These are phyloP conservation scores for Halictus rubicundus DNA, from an alignment of 1,140 invertebrate species.

Conservation along the genomic window DNA sequence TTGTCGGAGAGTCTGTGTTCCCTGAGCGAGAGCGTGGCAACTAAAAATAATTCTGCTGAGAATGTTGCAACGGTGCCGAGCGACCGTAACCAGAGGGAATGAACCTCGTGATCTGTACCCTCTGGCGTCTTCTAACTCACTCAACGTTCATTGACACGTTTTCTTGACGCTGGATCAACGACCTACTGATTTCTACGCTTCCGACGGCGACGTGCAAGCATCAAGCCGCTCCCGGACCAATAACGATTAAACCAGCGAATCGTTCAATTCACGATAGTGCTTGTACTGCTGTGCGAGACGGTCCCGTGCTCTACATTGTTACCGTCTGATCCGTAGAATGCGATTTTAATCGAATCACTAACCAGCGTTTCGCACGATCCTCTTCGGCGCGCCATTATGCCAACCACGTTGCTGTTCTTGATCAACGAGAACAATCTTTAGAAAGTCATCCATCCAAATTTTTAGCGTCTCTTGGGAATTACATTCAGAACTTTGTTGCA, in stretches of 20 bases:
- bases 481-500: too few species aligned
- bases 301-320: not conserved
- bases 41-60: conserved; percentile 6
- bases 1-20: not conserved
- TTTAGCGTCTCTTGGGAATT: too few species aligned
- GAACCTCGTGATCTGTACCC: conserved; percentile 11
- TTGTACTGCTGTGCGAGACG: not conserved
- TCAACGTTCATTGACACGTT: conserved; percentile 47
- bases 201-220: not conserved
- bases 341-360: conserved; percentile 1
- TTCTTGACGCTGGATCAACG: conserved; percentile 39
- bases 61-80: not conserved
- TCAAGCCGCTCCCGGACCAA: not conserved
- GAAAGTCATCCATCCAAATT: too few species aligned
- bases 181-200: conserved; percentile 42
- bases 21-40: not conserved
- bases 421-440: too few species aligned
- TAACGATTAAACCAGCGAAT: conserved; percentile 11
- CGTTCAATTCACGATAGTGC: conserved; percentile 12
- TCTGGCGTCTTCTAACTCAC: conserved; percentile 27
- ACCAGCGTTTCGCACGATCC: not conserved
- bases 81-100: not conserved
- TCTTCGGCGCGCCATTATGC: not conserved
- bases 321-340: not conserved
- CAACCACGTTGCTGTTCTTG: too few species aligned